phyloP scores from a whole-genome alignment of 1,140 invertebrate genomes.

The Helicoverpa armigera region DNA sequence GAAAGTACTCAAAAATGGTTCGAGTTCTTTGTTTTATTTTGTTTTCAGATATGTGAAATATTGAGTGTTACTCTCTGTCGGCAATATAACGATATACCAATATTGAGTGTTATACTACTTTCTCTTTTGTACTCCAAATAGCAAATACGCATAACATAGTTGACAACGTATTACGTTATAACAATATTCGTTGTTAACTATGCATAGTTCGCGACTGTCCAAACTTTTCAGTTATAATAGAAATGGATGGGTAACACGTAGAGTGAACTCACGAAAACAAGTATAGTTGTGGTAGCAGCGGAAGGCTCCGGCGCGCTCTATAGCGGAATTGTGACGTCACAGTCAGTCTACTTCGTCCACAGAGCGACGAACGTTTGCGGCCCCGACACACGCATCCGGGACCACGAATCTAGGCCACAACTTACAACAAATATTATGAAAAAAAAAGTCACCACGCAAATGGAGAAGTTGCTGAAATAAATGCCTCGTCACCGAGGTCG shows the following conservation, averaged over 20 bases:
- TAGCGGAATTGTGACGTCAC: slow-evolving; percentile 54
- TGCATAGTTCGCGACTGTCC: slow-evolving; percentile 25
- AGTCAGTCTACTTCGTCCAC: slow-evolving; percentile 42
- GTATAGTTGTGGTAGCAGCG: slow-evolving; percentile 44
- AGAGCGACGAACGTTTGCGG: slow-evolving; percentile 39
- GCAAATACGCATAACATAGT: too few relatives aligned
- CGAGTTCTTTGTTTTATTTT: too few relatives aligned
- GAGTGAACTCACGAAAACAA: slow-evolving; percentile 44
- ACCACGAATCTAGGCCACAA: slow-evolving; percentile 54
- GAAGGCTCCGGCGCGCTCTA: slow-evolving; percentile 47
- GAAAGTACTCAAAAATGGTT: too few relatives aligned
- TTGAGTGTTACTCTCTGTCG: too few relatives aligned
- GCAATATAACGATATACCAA: too few relatives aligned
- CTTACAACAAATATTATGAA: slow-evolving; percentile 38
- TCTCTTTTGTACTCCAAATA: too few relatives aligned
- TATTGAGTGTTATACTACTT: too few relatives aligned
- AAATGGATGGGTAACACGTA: slow-evolving; percentile 30
- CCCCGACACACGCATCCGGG: slow-evolving; percentile 54
- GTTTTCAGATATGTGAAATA: too few relatives aligned
- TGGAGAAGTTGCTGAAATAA: background rate
- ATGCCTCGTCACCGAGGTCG: background rate
- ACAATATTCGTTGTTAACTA: slow-evolving; percentile 5
- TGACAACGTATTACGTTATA: background rate
- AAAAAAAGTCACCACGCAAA: slow-evolving; percentile 13
- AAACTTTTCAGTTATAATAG: slow-evolving; percentile 42